These are phyloP conservation scores for Pseudomyrmex pallidus DNA, from an alignment of 1,140 invertebrate species.

Conservation along the genomic window DNA sequence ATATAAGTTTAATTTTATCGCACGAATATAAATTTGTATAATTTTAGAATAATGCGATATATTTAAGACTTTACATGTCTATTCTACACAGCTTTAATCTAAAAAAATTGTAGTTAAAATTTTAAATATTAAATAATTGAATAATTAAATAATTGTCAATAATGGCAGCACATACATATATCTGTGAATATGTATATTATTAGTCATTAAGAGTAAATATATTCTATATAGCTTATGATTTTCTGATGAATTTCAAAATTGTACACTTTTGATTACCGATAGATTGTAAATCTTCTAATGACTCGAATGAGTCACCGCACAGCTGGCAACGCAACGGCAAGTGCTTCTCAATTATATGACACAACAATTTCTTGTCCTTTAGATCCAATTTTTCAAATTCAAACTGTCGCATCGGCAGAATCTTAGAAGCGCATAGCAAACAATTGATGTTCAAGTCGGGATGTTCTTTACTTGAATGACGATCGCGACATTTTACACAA, in stretches of 20 bases:
- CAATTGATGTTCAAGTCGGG: slow-evolving; percentile 61
- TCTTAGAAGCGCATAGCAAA: slow-evolving; percentile 64
- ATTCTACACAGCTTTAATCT: not conserved
- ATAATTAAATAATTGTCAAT: too few relatives aligned
- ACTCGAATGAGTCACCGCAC: slow-evolving; percentile 68
- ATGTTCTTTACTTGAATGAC: slow-evolving; percentile 70
- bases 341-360: slow-evolving; percentile 70
- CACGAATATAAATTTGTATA: not conserved
- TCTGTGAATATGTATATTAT: too few relatives aligned
- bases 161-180: too few relatives aligned
- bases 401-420: slow-evolving; percentile 48
- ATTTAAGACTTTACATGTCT: too few relatives aligned
- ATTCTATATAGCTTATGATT: not conserved
- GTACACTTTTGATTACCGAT: slow-evolving; percentile 55
- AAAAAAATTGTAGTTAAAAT: not conserved
- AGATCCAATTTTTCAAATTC: slow-evolving; percentile 28
- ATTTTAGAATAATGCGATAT: not conserved
- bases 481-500: slow-evolving; percentile 69
- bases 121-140: too few relatives aligned
- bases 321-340: slow-evolving; percentile 70
- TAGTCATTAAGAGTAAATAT: not conserved
- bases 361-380: slow-evolving; percentile 61
- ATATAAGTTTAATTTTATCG: not conserved
- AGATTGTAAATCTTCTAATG: slow-evolving; percentile 60
- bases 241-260: too few relatives aligned